Evolutionary conservation across 1,140 invertebrate genomes (phyloP), one percentile per base, ranked within the genome.

Genomic region (Apis cerana): DNA sequence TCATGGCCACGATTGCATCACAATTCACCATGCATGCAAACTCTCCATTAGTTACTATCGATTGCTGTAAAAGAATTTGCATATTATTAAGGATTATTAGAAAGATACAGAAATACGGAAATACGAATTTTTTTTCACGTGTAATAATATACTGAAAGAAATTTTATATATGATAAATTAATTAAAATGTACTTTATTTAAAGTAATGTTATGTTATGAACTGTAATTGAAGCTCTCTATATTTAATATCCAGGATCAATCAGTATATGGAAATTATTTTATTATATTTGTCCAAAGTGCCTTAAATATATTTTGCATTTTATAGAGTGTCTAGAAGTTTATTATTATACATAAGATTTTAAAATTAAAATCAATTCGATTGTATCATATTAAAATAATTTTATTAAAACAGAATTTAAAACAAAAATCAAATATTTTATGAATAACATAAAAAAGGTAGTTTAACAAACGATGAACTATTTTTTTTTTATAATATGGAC

Each of bases 301-400:
- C 54, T 56, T 56, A 59, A 74, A 74, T 13, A 56, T 74, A 59
- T 74, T 50, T 50, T 50, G 67, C 19, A n/a, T 68, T 23, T 59
- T 59, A 27, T 59, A 59, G 19, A 74, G 56, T 33, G 43, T 33
- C 3, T 33, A 33, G 3, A 33, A 33, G 33, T 33, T 33, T 33
- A 33, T 33, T 33, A 33, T 33, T 33, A 33, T 33, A 74, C 59
- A 43, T 74, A 74, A 74, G 56, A 59, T 48, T 33, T 15, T 23
- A 19, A 74, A 74, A 59, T 59, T 13, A 43, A 17, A 56, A 8
- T 43, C 43, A 58, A 74, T 27, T 59, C 19, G 17, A 74, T 59
- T 23, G n/a, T 17, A 8, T 13, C 19, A 9, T 27, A 56, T 7
- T 43, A 13, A 33, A 74, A 59, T n/a, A 74, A 56, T 21, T 72